These are phyloP conservation scores for Myotis myotis DNA, from an alignment of 2,797 vertebrate species.

Conservation along the genomic window DNA sequence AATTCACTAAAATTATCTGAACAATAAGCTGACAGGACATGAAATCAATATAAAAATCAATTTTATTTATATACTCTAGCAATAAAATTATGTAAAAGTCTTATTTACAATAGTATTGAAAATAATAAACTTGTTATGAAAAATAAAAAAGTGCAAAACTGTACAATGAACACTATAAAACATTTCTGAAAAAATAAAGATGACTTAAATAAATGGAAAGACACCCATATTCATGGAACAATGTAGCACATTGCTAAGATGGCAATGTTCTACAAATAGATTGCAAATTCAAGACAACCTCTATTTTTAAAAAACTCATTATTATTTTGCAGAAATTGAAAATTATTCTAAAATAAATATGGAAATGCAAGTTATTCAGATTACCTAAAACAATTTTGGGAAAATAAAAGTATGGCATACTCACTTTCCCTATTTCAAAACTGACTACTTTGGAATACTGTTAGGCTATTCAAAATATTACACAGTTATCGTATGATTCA, in stretches of 20 bases:
- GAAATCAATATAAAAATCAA: neutral
- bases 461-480: neutral
- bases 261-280: neutral
- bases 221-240: neutral
- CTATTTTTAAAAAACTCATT: neutral
- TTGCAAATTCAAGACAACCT: neutral
- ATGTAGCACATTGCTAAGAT: neutral
- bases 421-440: neutral
- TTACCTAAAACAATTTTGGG: neutral
- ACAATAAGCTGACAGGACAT: neutral
- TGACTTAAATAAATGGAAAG: neutral
- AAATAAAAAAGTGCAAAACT: neutral
- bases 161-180: neutral
- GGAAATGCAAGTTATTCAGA: neutral
- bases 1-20: neutral
- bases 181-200: neutral
- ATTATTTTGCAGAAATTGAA: neutral
- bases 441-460: neutral
- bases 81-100: neutral
- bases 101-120: neutral
- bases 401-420: neutral
- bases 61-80: neutral
- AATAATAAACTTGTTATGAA: neutral
- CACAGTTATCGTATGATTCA: neutral
- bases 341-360: neutral